Evolutionary conservation across 2,113 vertebrate species (phyloP), one percentile per base, ranked within the genome.

Genomic region (Prinia subflava): DNA sequence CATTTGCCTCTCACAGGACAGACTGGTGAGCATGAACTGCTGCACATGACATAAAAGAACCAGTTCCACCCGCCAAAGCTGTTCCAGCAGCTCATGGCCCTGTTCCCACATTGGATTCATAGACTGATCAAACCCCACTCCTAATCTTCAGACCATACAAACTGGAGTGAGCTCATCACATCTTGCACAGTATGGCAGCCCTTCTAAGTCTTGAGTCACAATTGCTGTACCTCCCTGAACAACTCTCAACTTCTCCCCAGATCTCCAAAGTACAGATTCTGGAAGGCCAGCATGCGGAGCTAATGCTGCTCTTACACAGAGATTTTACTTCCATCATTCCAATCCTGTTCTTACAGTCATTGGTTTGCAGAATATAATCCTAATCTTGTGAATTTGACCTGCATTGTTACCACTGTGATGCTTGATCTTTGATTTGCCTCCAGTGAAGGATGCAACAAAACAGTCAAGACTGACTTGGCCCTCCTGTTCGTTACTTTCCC

Each of bases 51-150:
- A 68, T 6, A 76, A 46, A 84, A 87, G 49, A 92, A 91, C 55
- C 84, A 92, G 70, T 88, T 94, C 42, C 78, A 87, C 70, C 67
- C 87, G 74, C 74, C 83, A 91, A 78, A 90, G 73, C 73, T 80
- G 59, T 47, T 88, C 60, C 71, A 89, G 64, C 31, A 65, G 76
- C 69, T 25, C 27, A 50, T 41, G 49, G 79, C 67, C 59, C 49
- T 46, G 49, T 37, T 94, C 53, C 77, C 57, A 60, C 25, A 35
- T 9, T 65, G 25, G 9, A 76, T 65, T 76, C 39, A 37, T 0
- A 28, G 57, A 73, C 27, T 35, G 37, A 80, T 57, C 53, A 57
- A 82, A 86, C 25, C 30, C n/a, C 65, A 60, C 63, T 87, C 74
- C 42, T 50, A 37, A 59, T 62, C 62, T 90, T 92, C 74, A 94